Conservation (phyloP, 2,113 vertebrate genomes). For the Thalassoma bifasciatum region DNA sequence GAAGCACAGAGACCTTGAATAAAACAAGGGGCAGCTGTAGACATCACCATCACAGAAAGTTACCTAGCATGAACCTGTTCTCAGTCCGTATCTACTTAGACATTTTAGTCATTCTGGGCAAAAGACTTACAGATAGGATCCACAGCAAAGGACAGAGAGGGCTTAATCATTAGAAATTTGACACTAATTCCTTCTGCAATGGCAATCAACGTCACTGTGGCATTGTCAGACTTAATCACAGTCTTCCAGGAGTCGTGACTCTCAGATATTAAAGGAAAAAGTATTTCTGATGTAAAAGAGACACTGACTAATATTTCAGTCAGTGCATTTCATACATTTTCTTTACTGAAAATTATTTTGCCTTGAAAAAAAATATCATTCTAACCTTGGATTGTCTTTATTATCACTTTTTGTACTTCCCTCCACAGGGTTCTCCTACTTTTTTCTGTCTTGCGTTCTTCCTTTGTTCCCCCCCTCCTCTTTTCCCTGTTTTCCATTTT, state of each 20-base stretch:
- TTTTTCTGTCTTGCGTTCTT: not conserved
- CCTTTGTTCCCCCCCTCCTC: not conserved
- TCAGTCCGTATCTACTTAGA: not conserved
- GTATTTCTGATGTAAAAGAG: constrained; percentile 13
- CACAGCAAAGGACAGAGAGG: not conserved
- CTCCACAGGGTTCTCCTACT: not conserved
- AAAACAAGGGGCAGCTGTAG: constrained; percentile 10
- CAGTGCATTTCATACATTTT: constrained; percentile 25
- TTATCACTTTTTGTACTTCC: constrained; percentile 4
- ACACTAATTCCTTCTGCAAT: not conserved
- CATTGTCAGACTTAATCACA: constrained; percentile 17
- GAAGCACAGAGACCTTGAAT: constrained; percentile 16
- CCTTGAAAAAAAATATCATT: constrained; percentile 22
- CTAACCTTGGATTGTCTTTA: constrained; percentile 40
- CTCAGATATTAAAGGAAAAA: constrained; percentile 14
- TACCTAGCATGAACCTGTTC: not conserved
- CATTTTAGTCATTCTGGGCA: not conserved
- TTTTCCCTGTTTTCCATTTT: not conserved
- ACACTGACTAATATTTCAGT: constrained; percentile 26
- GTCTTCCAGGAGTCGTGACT: constrained; percentile 8
- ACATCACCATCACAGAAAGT: constrained; percentile 1
- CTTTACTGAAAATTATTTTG: constrained; percentile 31
- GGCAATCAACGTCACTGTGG: not conserved
- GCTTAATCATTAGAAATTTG: not conserved
- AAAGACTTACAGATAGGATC: not conserved